Evolutionary conservation across 2,888 invertebrate species (phyloP).

Genomic region (Lycophotia porphyrea): DNA sequence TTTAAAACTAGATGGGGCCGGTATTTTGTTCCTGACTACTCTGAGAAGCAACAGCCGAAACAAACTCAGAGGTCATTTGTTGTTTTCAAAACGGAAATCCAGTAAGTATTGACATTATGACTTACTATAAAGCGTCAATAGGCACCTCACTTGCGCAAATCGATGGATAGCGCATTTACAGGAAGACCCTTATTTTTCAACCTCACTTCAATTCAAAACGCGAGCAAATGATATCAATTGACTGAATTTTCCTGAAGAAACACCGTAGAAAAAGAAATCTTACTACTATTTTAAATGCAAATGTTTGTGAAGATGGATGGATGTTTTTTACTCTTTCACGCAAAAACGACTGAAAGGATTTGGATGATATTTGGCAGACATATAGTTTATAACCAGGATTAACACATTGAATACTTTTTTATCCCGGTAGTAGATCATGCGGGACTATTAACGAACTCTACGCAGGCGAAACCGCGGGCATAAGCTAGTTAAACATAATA

Average conservation of each 20-base stretch:
- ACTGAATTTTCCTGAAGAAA: not conserved
- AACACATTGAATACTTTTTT: no score
- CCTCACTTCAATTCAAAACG: not conserved
- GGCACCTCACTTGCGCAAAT: constrained; percentile 11
- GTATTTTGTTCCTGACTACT: not conserved
- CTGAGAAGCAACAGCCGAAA: not conserved
- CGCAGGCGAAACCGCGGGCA: no score
- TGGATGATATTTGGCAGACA: no score
- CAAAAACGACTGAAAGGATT: no score
- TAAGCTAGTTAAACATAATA: no score
- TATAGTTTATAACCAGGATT: no score
- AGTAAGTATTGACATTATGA: not conserved
- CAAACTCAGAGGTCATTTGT: not conserved
- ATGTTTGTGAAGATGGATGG: no score
- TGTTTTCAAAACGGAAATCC: not conserved
- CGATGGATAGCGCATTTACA: not conserved
- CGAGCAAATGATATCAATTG: not conserved
- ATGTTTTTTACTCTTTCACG: no score
- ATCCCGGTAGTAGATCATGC: no score
- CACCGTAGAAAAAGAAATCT: no score
- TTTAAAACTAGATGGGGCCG: not conserved
- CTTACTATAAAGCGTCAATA: constrained; percentile 3
- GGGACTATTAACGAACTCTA: no score
- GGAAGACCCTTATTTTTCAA: constrained; percentile 2
- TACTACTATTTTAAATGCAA: no score